Evolutionary conservation across 2,888 invertebrate genomes (phyloP), one percentile per base, ranked within the genome.

Genomic region (Listrodromus nycthemerus): DNA sequence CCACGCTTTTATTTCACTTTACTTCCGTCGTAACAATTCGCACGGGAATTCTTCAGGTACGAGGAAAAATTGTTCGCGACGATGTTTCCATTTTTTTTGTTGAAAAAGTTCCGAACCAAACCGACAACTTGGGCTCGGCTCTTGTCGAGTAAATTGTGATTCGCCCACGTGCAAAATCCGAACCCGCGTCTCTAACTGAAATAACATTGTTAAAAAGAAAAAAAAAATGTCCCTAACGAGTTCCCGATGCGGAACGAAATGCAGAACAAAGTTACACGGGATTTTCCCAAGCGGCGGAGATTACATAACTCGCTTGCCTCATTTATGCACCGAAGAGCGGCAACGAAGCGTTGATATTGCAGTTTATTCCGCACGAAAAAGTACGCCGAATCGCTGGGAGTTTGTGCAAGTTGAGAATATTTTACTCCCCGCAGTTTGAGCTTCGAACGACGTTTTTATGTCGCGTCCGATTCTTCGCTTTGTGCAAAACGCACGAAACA

Each of bases 331-430:
- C 71, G 41, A 71, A 58, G n/a, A 24, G 41, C 27, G 41, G 58
- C 41, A 13, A 27, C 19, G 55, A 16, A 55, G 41, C 58, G 71
- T 41, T 41, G 71, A 24, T 45, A 24, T 37, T 58, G 58, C 71
- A 71, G 55, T 71, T 71, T 58, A 71, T 71, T 71, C 58, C 58
- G 41, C 71, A 10, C 16, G 58, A 45, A 58, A 71, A 27, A 41
- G 37, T 24, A 19, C 71, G 27, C 19, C 41, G 37, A 21, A 33
- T 41, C 24, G n/a, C 58, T 55, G 41, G 5, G 3, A n/a, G 58
- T 10, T 41, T 45, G 58, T 58, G n/a, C 45, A 33, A 27, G 45
- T 16, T 27, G 58, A n/a, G 41, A 71, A 71, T 41, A 71, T 55
- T 71, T 71, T 55, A 7, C 70, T 24, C 24, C 30, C 13, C 61